Base-by-base conservation (phyloP, 2,888 invertebrate species). In the Ectemnius lituratus region DNA sequence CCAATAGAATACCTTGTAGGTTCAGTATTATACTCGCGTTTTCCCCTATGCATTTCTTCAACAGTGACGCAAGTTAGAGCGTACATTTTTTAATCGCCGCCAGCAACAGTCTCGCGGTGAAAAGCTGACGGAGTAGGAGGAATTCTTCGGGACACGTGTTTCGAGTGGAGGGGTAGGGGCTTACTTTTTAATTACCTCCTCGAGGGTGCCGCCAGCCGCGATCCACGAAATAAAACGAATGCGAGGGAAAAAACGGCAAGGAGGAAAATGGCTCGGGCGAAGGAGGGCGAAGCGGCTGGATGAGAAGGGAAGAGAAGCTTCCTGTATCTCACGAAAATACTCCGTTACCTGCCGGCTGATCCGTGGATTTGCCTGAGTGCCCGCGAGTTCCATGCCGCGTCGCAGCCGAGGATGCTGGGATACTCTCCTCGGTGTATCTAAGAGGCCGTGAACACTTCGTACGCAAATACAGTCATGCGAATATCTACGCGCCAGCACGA, bases 341-440 rank as follows among this genome's bases (percentile, higher is more conserved):
- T 77, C 56, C 52, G 11, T 58, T 73, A 73, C 79, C 79, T 73
- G 73, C 62, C 46, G 37, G 61, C 65, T 63, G 78, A 75, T 74
- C 70, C 74, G 46, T 65, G 69, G 74, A 80, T 80, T 75, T 72
- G 71, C 79, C 56, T 56, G 76, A 79, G 61, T 76, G 75, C 68
- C 67, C 69, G 73, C 76, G 73, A 80, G 79, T 81, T 75, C 81
- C 76, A 73, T 73, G 73, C 68, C 73, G 37, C 37, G 37, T 37
- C 37, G 37, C 37, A 11, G 37, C 37, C 8, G 11, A 11, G 37
- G 67, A 63, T 67, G 52, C 16, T 5, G 16, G 76, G 79, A 76
- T 70, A 70, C 73, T 74, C 70, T 80, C 65, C 70, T 78, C 65
- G 67, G 67, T 37, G 37, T 37, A 67, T 71, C 72, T 73, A 80